These are phyloP conservation scores for Campopleginae sp. DNA, from an alignment of 2,888 invertebrate species.

Conservation along the genomic window DNA sequence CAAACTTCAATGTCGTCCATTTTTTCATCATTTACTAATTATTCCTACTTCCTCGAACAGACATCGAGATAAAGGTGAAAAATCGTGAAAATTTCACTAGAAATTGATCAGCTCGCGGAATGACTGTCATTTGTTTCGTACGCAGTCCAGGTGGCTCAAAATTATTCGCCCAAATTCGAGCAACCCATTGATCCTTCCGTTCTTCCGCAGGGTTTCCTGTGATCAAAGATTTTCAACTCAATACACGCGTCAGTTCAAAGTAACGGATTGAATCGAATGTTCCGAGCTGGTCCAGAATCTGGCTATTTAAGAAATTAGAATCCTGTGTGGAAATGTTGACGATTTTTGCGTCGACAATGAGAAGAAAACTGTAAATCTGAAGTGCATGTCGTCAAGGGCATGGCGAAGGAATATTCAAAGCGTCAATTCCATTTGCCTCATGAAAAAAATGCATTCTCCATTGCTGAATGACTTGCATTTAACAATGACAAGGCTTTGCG, in stretches of 20 bases:
- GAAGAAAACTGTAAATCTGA: neutral
- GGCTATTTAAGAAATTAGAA: neutral
- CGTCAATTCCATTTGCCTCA: neutral
- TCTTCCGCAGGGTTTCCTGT: neutral
- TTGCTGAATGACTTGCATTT: constrained; percentile 18
- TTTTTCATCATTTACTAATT: neutral
- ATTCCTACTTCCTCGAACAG: neutral
- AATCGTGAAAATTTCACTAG: neutral
- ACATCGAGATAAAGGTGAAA: neutral
- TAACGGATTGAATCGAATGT: neutral
- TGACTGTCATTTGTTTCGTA: neutral
- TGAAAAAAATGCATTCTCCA: neutral
- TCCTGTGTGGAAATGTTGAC: neutral
- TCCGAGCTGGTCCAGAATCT: neutral
- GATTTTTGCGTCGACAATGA: neutral
- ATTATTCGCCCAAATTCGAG: neutral
- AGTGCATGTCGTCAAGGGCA: constrained; percentile 10
- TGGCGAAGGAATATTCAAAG: neutral
- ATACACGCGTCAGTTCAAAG: neutral
- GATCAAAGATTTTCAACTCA: neutral
- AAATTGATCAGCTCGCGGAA: neutral
- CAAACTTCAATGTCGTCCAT: no score
- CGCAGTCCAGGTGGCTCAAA: neutral
- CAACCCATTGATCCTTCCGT: neutral
- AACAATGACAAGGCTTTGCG: constrained; percentile 9